Evolutionary conservation across 1,140 invertebrate genomes (phyloP), one percentile per base, ranked within the genome.

Genomic region (Zaprionus taronus): DNA sequence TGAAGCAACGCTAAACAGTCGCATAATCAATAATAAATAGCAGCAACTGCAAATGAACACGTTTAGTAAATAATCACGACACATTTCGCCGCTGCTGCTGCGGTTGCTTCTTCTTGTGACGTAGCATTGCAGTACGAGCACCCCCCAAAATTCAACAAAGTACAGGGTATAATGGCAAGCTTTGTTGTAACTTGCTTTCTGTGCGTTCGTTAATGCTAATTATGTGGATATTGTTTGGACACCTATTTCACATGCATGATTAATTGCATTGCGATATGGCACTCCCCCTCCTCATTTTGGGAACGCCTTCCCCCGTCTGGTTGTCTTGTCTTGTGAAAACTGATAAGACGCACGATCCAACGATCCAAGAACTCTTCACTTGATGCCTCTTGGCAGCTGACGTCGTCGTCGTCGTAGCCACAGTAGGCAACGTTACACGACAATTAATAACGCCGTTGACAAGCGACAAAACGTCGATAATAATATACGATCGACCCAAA

Each of bases 11-110:
- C 82, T 89, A 89, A 90, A 90, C 79, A 90, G 79, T 89, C 81
- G 72, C 80, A 89, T 90, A 89, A 89, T 89, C 85, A 90, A 89
- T 89, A 89, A 81, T 85, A 89, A 89, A 85, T 80, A 85, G 85
- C 85, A 87, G 64, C 85, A 89, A 89, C 67, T 79, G 81, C 84
- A 79, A 89, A 90, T 81, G 84, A 89, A 89, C 84, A 89, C 85
- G 85, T 89, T 89, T 89, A 74, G 85, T 90, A 89, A 89, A 89
- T 85, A 89, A 89, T 90, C 81, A 76, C 79, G 72, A 75, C 74
- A 64, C 15, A 51, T 34, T 58, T 55, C 26, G 31, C 47, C 17
- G 38, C 20, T 36, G 20, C 57, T 47, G 26, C 57, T 47, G 26
- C 38, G 20, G 38, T 7, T 36, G 31, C 7, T 49, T 51, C 14